Evolutionary conservation across 1,140 invertebrate genomes (phyloP).

Genomic region (Meteorus sp.): DNA sequence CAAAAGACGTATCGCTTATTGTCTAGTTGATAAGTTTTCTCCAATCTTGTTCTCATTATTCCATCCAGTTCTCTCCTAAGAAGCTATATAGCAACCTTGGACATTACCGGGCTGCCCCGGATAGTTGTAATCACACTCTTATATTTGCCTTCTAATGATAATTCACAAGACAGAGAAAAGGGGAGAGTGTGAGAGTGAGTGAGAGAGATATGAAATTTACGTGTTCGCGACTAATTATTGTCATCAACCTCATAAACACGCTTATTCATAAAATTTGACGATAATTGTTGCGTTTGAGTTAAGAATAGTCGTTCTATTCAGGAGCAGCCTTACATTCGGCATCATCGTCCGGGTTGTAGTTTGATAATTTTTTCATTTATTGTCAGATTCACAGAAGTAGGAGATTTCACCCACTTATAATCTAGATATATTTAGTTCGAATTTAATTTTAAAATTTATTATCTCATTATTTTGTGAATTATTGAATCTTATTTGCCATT

Average conservation of each 20-base stretch:
- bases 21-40: conserved; percentile 20
- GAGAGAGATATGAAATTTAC: too few species aligned
- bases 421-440: conserved; percentile 30
- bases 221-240: too few species aligned
- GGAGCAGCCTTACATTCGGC: conserved; percentile 33
- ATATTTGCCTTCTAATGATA: conserved; percentile 23
- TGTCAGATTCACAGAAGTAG: conserved; percentile 47
- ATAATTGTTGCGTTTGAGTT: conserved; percentile 26
- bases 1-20: conserved; percentile 28
- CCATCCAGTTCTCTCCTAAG: conserved; percentile 23
- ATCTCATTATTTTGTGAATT: conserved; percentile 5
- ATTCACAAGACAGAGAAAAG: conserved; percentile 3
- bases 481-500: conserved; percentile 8
- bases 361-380: conserved; percentile 30
- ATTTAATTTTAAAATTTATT: conserved; percentile 36
- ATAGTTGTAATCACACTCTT: conserved; percentile 20
- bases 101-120: conserved; percentile 38
- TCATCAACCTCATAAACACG: too few species aligned
- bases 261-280: background rate
- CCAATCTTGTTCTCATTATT: conserved; percentile 3
- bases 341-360: conserved; percentile 15
- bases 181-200: too few species aligned
- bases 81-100: conserved; percentile 36
- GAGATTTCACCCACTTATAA: conserved; percentile 41
- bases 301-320: conserved; percentile 3